Evolutionary conservation across 1,140 invertebrate genomes (phyloP).

Genomic region (Sycobia sp.): DNA sequence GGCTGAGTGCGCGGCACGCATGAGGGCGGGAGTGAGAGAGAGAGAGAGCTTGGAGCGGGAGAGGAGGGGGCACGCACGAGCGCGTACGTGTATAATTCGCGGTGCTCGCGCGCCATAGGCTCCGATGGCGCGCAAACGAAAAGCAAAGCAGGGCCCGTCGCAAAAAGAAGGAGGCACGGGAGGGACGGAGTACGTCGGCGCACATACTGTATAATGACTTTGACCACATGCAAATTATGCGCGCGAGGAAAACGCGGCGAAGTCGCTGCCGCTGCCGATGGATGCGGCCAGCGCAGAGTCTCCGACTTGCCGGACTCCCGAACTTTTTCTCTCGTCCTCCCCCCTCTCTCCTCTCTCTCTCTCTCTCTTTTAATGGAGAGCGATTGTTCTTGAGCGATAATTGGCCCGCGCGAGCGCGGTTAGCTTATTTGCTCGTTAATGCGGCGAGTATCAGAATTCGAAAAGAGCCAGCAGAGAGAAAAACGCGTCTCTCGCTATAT

Average conservation of each 20-base stretch:
- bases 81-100: too few relatives aligned
- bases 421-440: conserved; percentile 31
- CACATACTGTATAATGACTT: conserved; percentile 17
- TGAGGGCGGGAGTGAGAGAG: too few relatives aligned
- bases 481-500: conserved; percentile 8
- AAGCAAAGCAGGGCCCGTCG: not conserved
- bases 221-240: conserved; percentile 31
- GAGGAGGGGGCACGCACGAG: too few relatives aligned
- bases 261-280: not conserved
- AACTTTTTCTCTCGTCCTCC: conserved; percentile 10
- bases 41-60: too few relatives aligned
- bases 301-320: conserved; percentile 1
- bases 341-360: not conserved
- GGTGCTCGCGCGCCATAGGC: too few relatives aligned
- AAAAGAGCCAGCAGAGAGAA: too few relatives aligned
- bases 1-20: too few relatives aligned
- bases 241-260: conserved; percentile 11
- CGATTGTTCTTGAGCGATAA: conserved; percentile 31
- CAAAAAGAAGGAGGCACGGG: not conserved
- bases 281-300: not conserved
- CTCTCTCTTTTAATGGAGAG: conserved; percentile 10
- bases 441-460: conserved; percentile 10
- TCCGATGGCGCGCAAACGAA: too few relatives aligned
- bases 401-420: conserved; percentile 18
- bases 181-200: not conserved